These are phyloP conservation scores for Nothocercus nigrocapillus DNA, from an alignment of 2,113 vertebrate genomes.

Conservation along the genomic window DNA sequence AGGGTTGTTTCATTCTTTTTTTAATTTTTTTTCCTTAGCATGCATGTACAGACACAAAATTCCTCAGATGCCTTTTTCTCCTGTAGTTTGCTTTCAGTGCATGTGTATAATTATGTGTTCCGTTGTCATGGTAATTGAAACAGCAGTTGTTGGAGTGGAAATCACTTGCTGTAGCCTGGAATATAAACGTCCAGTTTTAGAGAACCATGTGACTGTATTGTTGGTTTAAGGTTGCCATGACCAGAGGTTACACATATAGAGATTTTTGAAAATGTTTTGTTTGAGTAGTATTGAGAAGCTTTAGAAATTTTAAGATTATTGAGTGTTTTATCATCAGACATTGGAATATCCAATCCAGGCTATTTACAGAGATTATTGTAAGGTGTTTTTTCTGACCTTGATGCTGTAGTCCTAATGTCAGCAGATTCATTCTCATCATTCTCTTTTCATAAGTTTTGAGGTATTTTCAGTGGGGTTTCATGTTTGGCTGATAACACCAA, in stretches of 20 bases:
- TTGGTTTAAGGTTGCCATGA: neutral
- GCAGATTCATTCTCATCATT: neutral
- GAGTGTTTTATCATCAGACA: neutral
- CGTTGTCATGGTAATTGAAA: constrained; percentile 77
- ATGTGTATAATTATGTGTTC: constrained; percentile 69
- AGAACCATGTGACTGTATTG: neutral
- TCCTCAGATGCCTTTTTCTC: constrained; percentile 22
- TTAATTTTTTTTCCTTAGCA: neutral
- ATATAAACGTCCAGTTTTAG: constrained; percentile 21
- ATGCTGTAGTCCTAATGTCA: neutral
- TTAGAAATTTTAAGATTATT: neutral
- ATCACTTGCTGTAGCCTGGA: constrained; percentile 63
- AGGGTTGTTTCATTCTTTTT: neutral
- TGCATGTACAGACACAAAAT: neutral
- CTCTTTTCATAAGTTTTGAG: neutral
- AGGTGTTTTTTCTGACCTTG: neutral
- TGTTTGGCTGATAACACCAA: neutral
- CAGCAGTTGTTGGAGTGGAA: constrained; percentile 64
- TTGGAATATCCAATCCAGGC: neutral
- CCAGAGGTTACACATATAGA: neutral
- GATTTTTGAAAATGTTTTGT: neutral
- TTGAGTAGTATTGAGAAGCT: neutral
- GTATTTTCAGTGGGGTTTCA: neutral
- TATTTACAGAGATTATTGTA: neutral
- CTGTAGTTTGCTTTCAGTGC: constrained; percentile 20